Evolutionary conservation across 2,888 invertebrate species (phyloP).

Genomic region (Polyommatus icarus): DNA sequence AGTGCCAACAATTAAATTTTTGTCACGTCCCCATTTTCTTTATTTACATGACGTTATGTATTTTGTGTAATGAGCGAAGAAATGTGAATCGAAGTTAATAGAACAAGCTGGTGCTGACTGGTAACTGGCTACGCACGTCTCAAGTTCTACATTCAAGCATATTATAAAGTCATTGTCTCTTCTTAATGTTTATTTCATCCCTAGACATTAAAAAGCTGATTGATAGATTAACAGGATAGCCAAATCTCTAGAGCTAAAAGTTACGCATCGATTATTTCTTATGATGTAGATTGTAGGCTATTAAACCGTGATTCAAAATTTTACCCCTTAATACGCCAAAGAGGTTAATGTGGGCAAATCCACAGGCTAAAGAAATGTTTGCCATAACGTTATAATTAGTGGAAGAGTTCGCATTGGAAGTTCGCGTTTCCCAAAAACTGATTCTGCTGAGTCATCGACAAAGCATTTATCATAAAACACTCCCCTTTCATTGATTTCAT

Average conservation of each 20-base stretch:
- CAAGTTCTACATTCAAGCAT: background rate
- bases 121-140: background rate
- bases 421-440: constrained; percentile 8
- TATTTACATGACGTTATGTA: background rate
- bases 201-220: no score
- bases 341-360: background rate
- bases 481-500: constrained; percentile 46
- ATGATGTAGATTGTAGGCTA: no score
- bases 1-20: constrained; percentile 15
- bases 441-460: background rate
- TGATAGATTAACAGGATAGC: no score
- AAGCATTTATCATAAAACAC: constrained; percentile 3
- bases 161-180: no score
- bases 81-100: background rate
- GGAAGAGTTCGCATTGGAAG: background rate
- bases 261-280: background rate
- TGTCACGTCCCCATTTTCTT: constrained; percentile 19
- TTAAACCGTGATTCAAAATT: background rate
- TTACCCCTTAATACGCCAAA: background rate
- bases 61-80: background rate
- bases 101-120: no score
- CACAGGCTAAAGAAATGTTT: background rate
- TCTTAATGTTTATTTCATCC: no score
- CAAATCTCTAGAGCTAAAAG: no score
- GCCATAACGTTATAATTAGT: constrained; percentile 17